Base-by-base conservation (phyloP, 2,113 vertebrate species). In the Hydrolagus affinis region DNA sequence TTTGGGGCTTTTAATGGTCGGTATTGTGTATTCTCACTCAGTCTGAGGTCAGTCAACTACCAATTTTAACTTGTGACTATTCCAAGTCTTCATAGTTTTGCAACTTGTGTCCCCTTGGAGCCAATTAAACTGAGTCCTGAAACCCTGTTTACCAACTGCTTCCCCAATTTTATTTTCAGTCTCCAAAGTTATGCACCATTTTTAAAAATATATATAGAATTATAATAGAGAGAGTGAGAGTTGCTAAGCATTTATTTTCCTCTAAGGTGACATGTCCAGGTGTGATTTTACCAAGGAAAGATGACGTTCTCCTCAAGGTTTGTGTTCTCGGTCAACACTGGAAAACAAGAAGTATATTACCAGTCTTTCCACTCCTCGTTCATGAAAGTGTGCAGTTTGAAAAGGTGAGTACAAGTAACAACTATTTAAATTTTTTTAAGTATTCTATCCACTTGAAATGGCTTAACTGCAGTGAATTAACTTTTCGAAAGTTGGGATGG, bases 321-420 rank as follows among this genome's bases (percentile, higher is more conserved):
- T 90, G 89, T 87, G 86, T 95, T 30, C 87, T 94, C 87, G 91
- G 89, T 71, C 93, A 95, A 87, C 89, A 89, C 87, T 87, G 89
- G 86, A 92, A 92, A 85, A 91, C 92, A 0, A 85, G 91, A 23
- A 90, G 89, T 86, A 89, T 94, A 85, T 89, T 90, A 10, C 89
- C 94, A 0, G 57, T 93, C 78, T 96, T 94, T 70, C 93, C 94
- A 19, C 88, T 95, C 69, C 86, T 90, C 30, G 91, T 96, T 88
- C 89, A 90, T 23, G 91, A 93, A 87, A 93, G 89, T 87, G 91
- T 95, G 87, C 92, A 86, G 23, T 95, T 97, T 92, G 92, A 95
- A 89, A 96, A 96, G 91, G 94, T 94, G 89, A 85, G 28, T 86
- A 28, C 8, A 64, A 86, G 21, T 86, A 75, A 85, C 23, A 59